phyloP scores from a whole-genome alignment of 2,888 invertebrate genomes.

The Epicampocera succincta region DNA sequence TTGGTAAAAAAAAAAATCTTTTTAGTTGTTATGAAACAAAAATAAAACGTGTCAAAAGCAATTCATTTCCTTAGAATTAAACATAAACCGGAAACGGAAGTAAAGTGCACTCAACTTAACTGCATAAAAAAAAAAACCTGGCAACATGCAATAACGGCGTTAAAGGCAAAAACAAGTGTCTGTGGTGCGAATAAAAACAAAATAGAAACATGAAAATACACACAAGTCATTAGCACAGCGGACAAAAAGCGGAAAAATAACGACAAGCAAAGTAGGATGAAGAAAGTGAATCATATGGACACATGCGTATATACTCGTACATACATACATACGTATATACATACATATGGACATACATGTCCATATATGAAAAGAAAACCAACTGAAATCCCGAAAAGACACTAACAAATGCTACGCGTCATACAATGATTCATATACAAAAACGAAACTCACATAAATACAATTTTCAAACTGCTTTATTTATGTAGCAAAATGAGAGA shows the following conservation, averaged over 20 bases:
- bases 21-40: slow-evolving; percentile 41
- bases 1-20: slow-evolving; percentile 23
- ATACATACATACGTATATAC: too few relatives aligned
- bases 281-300: slow-evolving; percentile 12
- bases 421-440: too few relatives aligned
- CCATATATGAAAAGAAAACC: too few relatives aligned
- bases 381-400: too few relatives aligned
- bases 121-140: slow-evolving; percentile 45
- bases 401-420: too few relatives aligned
- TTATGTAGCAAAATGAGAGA: too few relatives aligned
- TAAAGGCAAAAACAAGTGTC: slow-evolving; percentile 49
- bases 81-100: slow-evolving; percentile 71
- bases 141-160: slow-evolving; percentile 3
- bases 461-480: too few relatives aligned
- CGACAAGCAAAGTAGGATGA: slow-evolving; percentile 22
- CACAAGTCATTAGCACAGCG: slow-evolving; percentile 67
- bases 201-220: slow-evolving; percentile 55
- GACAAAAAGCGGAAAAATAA: slow-evolving; percentile 27
- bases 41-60: slow-evolving; percentile 67
- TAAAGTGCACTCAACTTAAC: slow-evolving; percentile 70
- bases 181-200: slow-evolving; percentile 37
- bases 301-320: too few relatives aligned
- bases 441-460: too few relatives aligned
- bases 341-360: too few relatives aligned
- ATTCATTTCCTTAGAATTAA: slow-evolving; percentile 66